Evolutionary conservation across 2,797 vertebrate species (phyloP), one percentile per base, ranked within the genome.

Genomic region (Poecilia wingei): DNA sequence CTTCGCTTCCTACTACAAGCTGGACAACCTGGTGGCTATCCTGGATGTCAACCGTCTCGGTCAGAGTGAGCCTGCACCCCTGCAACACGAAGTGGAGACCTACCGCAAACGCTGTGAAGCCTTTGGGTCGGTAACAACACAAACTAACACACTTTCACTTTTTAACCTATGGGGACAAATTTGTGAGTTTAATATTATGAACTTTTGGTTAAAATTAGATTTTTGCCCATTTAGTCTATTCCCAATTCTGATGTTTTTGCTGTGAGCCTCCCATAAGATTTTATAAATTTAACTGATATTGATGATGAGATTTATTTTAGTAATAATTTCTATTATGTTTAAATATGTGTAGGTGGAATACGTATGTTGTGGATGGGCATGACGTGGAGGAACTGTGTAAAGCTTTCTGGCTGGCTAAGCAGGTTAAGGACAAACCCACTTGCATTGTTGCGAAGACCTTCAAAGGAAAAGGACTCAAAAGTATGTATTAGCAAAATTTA

Each of bases 371-470:
- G 43, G 97, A 98, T 80, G 97, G 97, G 3, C 96, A 96, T 71
- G 93, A 97, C 10, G 96, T 98, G 79, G 96, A 96, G 76, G 96
- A 96, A 69, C 91, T 98, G 49, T 97, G 96, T 86, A 94, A 94
- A 84, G 96, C 95, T 7, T 92, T 98, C 76, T 96, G 96, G 96
- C 94, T 96, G 79, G 97, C 96, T 57, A 79, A 96, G 87, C 96
- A 95, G 77, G 92, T 95, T 46, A 97, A 96, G 85, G 95, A 78
- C 68, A 97, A 96, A 87, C 97, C 97, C 83, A 97, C 97, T 0
- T 97, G 96, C 74, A 96, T 98, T n/a, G 91, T 98, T 6, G 97
- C 97, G 41, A 97, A 97, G 91, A 98, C 97, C 0, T 96, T 96
- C 76, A 98, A 97, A 88, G 96, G 97, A 78, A 96, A 95, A 91